Percentiles rank a stretch among this genome's conserved stretches.
phyloP scores from a whole-genome alignment of 2,113 vertebrate species.

The Tragulus kanchil region DNA sequence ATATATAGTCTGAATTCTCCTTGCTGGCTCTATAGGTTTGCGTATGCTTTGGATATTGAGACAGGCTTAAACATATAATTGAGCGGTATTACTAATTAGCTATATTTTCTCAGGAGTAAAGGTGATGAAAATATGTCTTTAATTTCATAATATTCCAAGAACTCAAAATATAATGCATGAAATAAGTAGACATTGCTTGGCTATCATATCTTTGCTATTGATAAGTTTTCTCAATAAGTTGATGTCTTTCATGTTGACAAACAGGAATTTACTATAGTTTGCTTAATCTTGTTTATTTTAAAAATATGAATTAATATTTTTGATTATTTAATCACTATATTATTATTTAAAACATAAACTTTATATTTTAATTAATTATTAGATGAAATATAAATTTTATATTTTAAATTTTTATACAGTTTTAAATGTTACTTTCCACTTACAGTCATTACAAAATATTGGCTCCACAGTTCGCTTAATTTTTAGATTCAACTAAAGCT shows the following conservation, averaged over 20 bases:
- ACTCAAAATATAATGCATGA: background rate
- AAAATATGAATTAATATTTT: background rate
- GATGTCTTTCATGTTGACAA: background rate
- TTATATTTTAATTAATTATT: background rate
- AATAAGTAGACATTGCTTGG: background rate
- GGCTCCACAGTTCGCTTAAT: background rate
- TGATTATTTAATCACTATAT: no score
- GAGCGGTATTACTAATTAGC: background rate
- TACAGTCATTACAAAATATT: background rate
- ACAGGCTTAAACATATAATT: background rate
- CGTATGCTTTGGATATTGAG: background rate
- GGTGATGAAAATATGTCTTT: background rate
- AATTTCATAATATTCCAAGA: background rate
- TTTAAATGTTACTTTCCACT: background rate
- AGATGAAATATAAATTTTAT: background rate
- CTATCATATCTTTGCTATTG: background rate
- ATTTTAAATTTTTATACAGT: background rate
- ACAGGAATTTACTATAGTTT: background rate
- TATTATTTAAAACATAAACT: background rate
- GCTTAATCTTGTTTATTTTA: background rate
- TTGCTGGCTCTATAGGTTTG: background rate
- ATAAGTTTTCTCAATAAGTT: background rate
- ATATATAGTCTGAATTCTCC: background rate
- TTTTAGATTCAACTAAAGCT: conserved; percentile 16
- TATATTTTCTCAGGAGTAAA: background rate